Conservation (phyloP, 2,888 invertebrate genomes). For the Vanessa cardui region DNA sequence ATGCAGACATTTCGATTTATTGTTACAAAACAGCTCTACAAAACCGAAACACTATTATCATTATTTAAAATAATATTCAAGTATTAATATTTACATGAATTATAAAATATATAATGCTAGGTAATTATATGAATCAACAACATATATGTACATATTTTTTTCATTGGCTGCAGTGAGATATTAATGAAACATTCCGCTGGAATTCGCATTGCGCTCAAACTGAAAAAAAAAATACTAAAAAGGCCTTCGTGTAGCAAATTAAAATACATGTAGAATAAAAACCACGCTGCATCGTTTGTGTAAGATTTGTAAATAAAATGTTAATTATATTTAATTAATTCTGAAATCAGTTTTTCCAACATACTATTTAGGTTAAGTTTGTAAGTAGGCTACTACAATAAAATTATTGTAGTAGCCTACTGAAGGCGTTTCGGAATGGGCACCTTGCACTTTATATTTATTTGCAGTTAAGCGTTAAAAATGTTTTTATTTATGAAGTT, state of each 20-base stretch:
- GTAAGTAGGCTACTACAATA: no score
- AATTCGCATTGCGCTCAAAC: conserved; percentile 25
- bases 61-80: no score
- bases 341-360: not conserved
- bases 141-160: conserved; percentile 17
- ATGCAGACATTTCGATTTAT: no score
- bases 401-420: not conserved
- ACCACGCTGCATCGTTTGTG: conserved; percentile 12
- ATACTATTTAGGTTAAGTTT: not conserved
- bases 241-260: conserved; percentile 21
- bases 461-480: no score
- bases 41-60: no score
- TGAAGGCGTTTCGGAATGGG: no score
- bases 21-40: no score
- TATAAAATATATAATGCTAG: not conserved
- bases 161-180: conserved; percentile 25
- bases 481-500: no score
- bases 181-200: conserved; percentile 26
- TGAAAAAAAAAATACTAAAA: conserved; percentile 24
- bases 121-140: conserved; percentile 13
- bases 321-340: conserved; percentile 6
- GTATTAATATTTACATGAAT: no score
- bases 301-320: conserved; percentile 9
- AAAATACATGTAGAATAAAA: conserved; percentile 21
- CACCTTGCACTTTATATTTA: no score